phyloP scores from a whole-genome alignment of 2,888 invertebrate genomes.

The Drosophila heteroneura region DNA sequence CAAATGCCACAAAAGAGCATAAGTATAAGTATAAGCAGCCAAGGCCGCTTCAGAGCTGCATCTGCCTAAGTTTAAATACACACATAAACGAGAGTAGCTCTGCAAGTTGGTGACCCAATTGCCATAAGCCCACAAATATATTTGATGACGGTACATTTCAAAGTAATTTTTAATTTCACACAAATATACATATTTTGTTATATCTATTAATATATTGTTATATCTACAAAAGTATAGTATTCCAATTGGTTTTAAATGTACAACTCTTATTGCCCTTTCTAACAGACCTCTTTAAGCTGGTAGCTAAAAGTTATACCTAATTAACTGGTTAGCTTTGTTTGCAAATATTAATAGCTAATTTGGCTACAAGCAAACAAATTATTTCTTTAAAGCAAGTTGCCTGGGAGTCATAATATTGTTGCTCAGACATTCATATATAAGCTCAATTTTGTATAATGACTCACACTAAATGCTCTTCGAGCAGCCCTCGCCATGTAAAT shows the following conservation, averaged over 20 bases:
- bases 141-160: fast-evolving
- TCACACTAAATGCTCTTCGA: slow-evolving; percentile 3
- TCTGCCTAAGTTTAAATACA: slow-evolving; percentile 30
- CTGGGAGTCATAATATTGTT: neutral
- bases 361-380: neutral
- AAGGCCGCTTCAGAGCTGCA: slow-evolving; percentile 54
- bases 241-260: neutral
- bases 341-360: neutral
- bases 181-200: neutral
- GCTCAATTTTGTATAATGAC: slow-evolving; percentile 10
- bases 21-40: slow-evolving; percentile 47
- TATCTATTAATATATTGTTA: too few relatives aligned
- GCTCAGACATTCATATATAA: neutral
- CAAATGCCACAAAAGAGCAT: slow-evolving; percentile 17
- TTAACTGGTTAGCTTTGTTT: neutral
- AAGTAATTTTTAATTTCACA: neutral
- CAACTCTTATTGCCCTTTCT: neutral
- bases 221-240: neutral
- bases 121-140: neutral
- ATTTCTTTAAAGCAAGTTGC: neutral
- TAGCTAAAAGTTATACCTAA: neutral
- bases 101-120: neutral
- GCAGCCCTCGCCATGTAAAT: slow-evolving; percentile 7
- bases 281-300: neutral
- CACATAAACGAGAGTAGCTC: slow-evolving; percentile 28